Evolutionary conservation across 2,888 invertebrate species (phyloP).

Genomic region (Auanema freiburgensis): DNA sequence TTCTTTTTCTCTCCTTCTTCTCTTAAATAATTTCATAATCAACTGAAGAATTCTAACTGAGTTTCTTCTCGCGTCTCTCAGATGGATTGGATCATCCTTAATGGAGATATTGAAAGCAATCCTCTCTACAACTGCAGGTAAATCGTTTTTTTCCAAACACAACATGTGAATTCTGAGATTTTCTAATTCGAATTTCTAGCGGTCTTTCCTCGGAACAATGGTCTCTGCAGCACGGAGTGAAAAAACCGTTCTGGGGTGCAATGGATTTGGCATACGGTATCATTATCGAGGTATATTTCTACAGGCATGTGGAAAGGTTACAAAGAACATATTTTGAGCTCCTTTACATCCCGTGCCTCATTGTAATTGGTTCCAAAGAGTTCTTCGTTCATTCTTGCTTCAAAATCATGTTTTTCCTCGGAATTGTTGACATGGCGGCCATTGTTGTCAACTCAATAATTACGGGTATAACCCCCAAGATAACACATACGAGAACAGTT

Average conservation of each 20-base stretch:
- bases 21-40: too few relatives aligned
- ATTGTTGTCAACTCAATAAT: neutral
- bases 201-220: neutral
- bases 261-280: neutral
- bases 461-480: neutral
- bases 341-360: neutral
- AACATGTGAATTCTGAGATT: too few relatives aligned
- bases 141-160: too few relatives aligned
- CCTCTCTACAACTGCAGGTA: slow-evolving; percentile 2
- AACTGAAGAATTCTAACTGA: too few relatives aligned
- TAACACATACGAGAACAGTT: neutral
- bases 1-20: too few relatives aligned
- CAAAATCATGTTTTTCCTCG: slow-evolving; percentile 3
- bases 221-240: neutral
- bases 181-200: neutral
- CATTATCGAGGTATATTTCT: neutral
- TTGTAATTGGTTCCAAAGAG: neutral
- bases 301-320: neutral
- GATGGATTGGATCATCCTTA: neutral
- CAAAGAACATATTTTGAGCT: slow-evolving; percentile 6
- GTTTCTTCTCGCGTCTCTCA: neutral
- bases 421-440: neutral
- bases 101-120: neutral
- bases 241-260: neutral
- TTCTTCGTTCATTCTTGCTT: neutral